Evolutionary conservation across 2,888 invertebrate genomes (phyloP).

Genomic region (Cataglyphis cursor): DNA sequence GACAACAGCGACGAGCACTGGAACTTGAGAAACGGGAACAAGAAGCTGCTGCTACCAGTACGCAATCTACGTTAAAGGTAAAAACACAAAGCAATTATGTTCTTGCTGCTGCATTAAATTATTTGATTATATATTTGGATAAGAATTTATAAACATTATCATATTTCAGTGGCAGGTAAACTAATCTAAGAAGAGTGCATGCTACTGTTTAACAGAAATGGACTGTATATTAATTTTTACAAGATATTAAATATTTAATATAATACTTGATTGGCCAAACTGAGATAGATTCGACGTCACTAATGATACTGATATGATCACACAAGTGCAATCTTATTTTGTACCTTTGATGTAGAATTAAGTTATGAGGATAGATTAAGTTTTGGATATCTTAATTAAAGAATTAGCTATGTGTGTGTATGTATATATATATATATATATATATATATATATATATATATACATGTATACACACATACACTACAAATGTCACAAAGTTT

Average conservation of each 20-base stretch:
- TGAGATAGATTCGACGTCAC: slow-evolving; percentile 23
- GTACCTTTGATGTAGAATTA: slow-evolving; percentile 31
- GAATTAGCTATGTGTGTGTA: background rate
- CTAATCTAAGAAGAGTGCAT: slow-evolving; percentile 60
- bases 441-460: no score
- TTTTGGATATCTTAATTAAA: background rate
- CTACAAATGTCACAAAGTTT: background rate
- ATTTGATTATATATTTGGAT: background rate
- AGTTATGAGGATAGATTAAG: background rate
- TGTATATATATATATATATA: background rate
- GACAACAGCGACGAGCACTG: slow-evolving; percentile 89
- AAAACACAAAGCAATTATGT: background rate
- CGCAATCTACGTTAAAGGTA: slow-evolving; percentile 78
- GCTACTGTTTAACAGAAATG: background rate
- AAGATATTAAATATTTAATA: slow-evolving; percentile 14
- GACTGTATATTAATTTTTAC: background rate
- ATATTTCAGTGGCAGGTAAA: slow-evolving; percentile 81
- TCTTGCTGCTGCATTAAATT: background rate
- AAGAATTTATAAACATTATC: slow-evolving; percentile 6
- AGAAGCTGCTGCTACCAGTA: slow-evolving; percentile 85
- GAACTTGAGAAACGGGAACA: slow-evolving; percentile 89
- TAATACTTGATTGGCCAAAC: slow-evolving; percentile 22
- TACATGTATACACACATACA: background rate
- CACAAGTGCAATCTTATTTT: slow-evolving; percentile 59
- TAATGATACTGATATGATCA: slow-evolving; percentile 36